These are phyloP conservation scores for Resseliella maxima DNA, from an alignment of 2,888 invertebrate species.

Conservation along the genomic window DNA sequence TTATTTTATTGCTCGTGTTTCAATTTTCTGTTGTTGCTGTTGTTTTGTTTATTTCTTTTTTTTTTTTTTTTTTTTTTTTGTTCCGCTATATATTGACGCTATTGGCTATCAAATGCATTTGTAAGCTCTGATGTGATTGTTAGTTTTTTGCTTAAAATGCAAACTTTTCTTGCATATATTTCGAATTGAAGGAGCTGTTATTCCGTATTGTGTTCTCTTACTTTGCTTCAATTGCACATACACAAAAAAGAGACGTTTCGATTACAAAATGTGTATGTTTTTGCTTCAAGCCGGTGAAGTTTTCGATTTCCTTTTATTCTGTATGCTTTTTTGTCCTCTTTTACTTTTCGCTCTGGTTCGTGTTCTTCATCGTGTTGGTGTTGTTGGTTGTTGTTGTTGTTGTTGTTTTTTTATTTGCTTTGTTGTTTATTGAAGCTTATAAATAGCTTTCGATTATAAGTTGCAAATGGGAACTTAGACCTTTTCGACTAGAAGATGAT, in stretches of 20 bases:
- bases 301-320: constrained; percentile 12
- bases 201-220: neutral
- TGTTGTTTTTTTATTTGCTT: neutral
- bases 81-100: neutral
- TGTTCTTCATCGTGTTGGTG: no score
- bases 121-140: neutral
- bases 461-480: constrained; percentile 1
- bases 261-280: neutral
- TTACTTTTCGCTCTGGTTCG: no score
- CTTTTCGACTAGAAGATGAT: neutral
- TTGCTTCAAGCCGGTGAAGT: neutral
- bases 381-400: neutral
- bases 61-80: neutral
- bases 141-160: neutral
- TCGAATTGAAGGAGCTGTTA: neutral
- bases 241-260: neutral
- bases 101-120: neutral
- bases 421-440: neutral
- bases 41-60: neutral
- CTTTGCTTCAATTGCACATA: neutral
- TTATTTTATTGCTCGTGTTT: neutral
- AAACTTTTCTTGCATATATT: constrained; percentile 22
- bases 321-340: no score
- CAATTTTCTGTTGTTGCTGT: no score
- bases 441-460: constrained; percentile 11